A percentile compares a stretch with the other conserved stretches of the same genome.
Evolutionary conservation across 92 coral and sea anemone genomes (phyloP).

Genomic region (Zoanthus solanderi): DNA sequence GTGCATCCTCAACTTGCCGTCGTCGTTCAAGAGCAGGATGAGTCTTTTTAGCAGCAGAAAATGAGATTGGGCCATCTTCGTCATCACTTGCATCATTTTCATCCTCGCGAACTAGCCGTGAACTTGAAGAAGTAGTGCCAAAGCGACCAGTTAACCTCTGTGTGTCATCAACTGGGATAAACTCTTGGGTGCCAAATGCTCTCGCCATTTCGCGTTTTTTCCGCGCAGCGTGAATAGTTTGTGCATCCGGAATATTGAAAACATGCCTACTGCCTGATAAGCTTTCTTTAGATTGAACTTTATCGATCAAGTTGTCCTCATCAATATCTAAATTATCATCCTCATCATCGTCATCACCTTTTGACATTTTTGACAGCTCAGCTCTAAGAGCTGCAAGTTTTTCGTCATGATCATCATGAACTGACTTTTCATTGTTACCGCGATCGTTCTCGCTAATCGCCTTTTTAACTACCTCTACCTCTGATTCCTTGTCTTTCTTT

Average conservation of each 20-base stretch:
- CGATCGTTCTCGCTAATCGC: neutral
- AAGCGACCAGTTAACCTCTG: slow-evolving; percentile 74
- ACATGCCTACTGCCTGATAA: slow-evolving; percentile 50
- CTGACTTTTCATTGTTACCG: slow-evolving; percentile 8
- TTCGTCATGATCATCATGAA: slow-evolving; percentile 50
- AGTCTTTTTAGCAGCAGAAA: slow-evolving; percentile 76
- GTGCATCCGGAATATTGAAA: slow-evolving; percentile 96
- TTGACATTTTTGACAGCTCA: slow-evolving; percentile 86
- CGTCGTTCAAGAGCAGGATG: slow-evolving; percentile 82
- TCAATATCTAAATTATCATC: slow-evolving; percentile 57
- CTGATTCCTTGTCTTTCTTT: slow-evolving; percentile 33
- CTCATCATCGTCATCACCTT: slow-evolving; percentile 68
- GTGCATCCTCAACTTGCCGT: slow-evolving; percentile 78
- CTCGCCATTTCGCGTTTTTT: slow-evolving; percentile 97
- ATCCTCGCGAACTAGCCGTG: slow-evolving; percentile 93
- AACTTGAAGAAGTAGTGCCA: slow-evolving; percentile 57
- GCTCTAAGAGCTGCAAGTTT: slow-evolving; percentile 90
- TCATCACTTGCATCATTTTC: slow-evolving; percentile 98
- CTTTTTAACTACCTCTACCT: slow-evolving; percentile 33
- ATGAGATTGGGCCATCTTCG: slow-evolving; percentile 87
- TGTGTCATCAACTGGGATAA: slow-evolving; percentile 90
- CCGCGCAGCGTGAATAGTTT: slow-evolving; percentile 95
- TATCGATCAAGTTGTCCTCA: slow-evolving; percentile 3
- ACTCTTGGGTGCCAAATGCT: slow-evolving; percentile 81
- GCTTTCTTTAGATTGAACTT: slow-evolving; percentile 31